These are phyloP conservation scores for Cybosia mesomella DNA, from an alignment of 2,888 invertebrate genomes.

Conservation along the genomic window DNA sequence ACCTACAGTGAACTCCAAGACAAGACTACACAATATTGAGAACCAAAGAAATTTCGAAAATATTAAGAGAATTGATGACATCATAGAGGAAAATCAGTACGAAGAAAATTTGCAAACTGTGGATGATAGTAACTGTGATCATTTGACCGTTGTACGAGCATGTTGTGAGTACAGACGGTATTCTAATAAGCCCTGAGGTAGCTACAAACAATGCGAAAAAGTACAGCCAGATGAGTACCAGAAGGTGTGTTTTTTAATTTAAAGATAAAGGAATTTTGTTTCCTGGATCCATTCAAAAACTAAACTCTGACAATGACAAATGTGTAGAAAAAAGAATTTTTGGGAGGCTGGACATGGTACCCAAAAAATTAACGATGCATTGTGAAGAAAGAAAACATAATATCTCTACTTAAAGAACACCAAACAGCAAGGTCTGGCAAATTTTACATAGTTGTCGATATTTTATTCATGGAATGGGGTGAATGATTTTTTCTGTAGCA, in stretches of 20 bases:
- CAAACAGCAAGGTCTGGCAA: no score
- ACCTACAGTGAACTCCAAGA: conserved; percentile 4
- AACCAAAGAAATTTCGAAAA: conserved; percentile 8
- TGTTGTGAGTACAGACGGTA: conserved; percentile 25
- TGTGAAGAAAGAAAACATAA: no score
- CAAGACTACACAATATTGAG: conserved; percentile 5
- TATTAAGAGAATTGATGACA: neutral
- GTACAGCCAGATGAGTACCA: conserved; percentile 17
- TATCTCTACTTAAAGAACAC: no score
- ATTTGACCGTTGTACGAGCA: conserved; percentile 21
- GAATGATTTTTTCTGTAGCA: conserved; percentile 6
- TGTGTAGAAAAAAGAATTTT: no score
- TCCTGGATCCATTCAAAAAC: neutral
- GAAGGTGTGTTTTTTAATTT: conserved; percentile 19
- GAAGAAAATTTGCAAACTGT: conserved; percentile 7
- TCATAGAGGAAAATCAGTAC: conserved; percentile 6
- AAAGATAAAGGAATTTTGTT: neutral
- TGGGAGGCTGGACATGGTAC: no score
- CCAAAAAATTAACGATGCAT: no score
- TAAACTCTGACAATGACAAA: no score
- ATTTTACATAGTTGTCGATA: no score
- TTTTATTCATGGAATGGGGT: conserved; percentile 1
- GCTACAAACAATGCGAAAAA: conserved; percentile 17
- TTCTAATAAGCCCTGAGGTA: conserved; percentile 23
- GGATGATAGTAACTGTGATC: conserved; percentile 2